A percentile compares a stretch with the other conserved stretches of the same genome.
Evolutionary conservation across 2,888 invertebrate species (phyloP).

Genomic region (Troilus luridus): DNA sequence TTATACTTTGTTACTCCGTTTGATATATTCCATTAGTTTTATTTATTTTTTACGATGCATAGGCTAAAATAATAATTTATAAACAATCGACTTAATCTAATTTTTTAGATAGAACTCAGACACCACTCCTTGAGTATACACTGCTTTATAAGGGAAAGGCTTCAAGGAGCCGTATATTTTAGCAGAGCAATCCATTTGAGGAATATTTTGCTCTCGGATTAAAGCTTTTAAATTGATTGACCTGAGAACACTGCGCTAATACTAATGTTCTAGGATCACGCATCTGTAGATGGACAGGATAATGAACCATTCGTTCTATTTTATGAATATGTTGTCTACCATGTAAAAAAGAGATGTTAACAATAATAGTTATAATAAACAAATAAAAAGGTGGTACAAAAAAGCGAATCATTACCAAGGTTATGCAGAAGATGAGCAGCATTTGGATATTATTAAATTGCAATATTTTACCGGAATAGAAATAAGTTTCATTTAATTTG

Average conservation of each 20-base stretch:
- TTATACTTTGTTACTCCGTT: background rate
- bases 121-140: background rate
- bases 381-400: too few relatives aligned
- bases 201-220: background rate
- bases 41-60: background rate
- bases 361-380: too few relatives aligned
- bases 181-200: slow-evolving; percentile 59
- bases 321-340: background rate
- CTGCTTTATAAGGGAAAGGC: background rate
- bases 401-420: too few relatives aligned
- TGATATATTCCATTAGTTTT: background rate
- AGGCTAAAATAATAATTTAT: background rate
- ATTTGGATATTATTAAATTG: too few relatives aligned
- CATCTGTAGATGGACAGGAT: background rate
- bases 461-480: too few relatives aligned
- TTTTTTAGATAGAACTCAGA: background rate
- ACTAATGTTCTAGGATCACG: slow-evolving; percentile 23
- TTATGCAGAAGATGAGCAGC: too few relatives aligned
- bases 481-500: too few relatives aligned
- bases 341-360: background rate
- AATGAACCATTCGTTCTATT: background rate
- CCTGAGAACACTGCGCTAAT: background rate
- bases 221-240: slow-evolving; percentile 25
- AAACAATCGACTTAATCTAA: background rate
- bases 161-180: slow-evolving; percentile 15